A percentile compares a stretch with the other conserved stretches of the same genome.
Evolutionary conservation across 1,140 invertebrate genomes (phyloP).

Genomic region (Mya arenaria): DNA sequence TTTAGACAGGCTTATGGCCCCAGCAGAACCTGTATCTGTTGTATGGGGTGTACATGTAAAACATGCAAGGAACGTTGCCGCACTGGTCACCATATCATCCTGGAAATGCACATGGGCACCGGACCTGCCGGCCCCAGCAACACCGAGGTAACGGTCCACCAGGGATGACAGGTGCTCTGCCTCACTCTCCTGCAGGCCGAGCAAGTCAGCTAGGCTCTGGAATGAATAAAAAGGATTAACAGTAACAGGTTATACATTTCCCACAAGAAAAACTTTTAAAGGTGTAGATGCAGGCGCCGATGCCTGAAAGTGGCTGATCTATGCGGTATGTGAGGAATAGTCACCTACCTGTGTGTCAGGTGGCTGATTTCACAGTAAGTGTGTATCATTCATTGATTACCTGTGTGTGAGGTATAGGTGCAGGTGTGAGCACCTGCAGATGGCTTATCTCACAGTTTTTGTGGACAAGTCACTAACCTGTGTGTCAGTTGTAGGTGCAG

Average conservation of each 20-base stretch:
- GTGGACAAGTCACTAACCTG: constrained; percentile 55
- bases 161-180: constrained; percentile 66
- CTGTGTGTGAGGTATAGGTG: not conserved
- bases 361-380: too few relatives aligned
- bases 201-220: constrained; percentile 50
- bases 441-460: not conserved
- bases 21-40: constrained; percentile 41
- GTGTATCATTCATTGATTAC: too few relatives aligned
- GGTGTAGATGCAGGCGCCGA: too few relatives aligned
- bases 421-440: not conserved
- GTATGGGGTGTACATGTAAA: constrained; percentile 71
- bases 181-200: constrained; percentile 68
- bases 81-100: constrained; percentile 54
- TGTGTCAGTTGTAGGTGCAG: constrained; percentile 24
- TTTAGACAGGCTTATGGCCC: constrained; percentile 63
- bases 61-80: constrained; percentile 71
- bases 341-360: too few relatives aligned
- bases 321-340: too few relatives aligned
- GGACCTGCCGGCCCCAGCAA: not conserved
- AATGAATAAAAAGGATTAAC: too few relatives aligned
- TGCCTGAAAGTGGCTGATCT: too few relatives aligned
- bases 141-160: constrained; percentile 48
- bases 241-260: too few relatives aligned
- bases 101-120: constrained; percentile 64
- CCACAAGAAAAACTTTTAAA: too few relatives aligned